A percentile compares a stretch with the other conserved stretches of the same genome.
Evolutionary conservation across 2,888 invertebrate genomes (phyloP).

Genomic region (Harpalus rubripes): DNA sequence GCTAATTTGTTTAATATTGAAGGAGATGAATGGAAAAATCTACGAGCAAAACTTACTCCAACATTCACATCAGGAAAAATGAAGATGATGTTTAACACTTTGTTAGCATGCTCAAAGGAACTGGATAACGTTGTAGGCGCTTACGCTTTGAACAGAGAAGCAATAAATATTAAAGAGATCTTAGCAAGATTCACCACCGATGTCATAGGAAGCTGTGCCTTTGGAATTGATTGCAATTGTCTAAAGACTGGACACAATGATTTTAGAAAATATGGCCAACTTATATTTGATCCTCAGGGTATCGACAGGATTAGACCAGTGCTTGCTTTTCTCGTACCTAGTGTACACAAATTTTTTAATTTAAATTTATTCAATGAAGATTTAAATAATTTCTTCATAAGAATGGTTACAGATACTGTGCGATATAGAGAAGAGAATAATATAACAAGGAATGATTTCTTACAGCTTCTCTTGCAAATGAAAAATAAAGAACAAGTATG

Average conservation of each 20-base stretch:
- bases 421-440: slow-evolving; percentile 69
- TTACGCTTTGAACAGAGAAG: slow-evolving; percentile 39
- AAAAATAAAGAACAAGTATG: slow-evolving; percentile 74
- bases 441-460: slow-evolving; percentile 78
- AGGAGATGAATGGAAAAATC: slow-evolving; percentile 61
- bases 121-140: slow-evolving; percentile 41
- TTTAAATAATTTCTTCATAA: slow-evolving; percentile 68
- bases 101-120: slow-evolving; percentile 50
- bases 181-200: slow-evolving; percentile 41
- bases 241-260: slow-evolving; percentile 67
- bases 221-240: slow-evolving; percentile 68
- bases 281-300: slow-evolving; percentile 65
- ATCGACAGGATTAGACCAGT: slow-evolving; percentile 29
- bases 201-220: slow-evolving; percentile 62
- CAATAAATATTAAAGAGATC: slow-evolving; percentile 54
- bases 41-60: slow-evolving; percentile 71
- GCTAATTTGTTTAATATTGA: slow-evolving; percentile 62
- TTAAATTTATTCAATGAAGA: not conserved
- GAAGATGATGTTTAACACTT: slow-evolving; percentile 59
- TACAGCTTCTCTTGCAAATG: slow-evolving; percentile 80
- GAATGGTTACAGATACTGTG: slow-evolving; percentile 68
- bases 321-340: not conserved
- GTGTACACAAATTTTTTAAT: not conserved
- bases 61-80: slow-evolving; percentile 78
- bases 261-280: slow-evolving; percentile 64